Conservation (phyloP, 2,797 vertebrate genomes). For the Chaetodon trifasciatus region DNA sequence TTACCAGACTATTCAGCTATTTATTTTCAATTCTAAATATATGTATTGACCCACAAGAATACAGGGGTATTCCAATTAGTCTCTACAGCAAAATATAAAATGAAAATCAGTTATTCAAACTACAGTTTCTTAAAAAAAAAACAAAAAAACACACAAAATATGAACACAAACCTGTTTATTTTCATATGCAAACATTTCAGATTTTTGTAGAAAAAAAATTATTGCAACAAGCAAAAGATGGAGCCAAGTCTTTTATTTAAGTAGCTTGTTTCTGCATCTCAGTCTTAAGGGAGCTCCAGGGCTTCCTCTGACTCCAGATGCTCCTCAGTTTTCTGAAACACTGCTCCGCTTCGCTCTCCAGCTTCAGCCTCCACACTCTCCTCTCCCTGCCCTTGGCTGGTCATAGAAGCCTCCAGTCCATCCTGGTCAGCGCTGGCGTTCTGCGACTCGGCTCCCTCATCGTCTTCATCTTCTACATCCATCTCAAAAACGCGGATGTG, state of each 20-base stretch:
- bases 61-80: too few relatives aligned
- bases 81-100: neutral
- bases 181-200: slow-evolving; percentile 4
- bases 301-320: slow-evolving; percentile 76
- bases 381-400: slow-evolving; percentile 67
- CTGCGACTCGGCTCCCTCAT: slow-evolving; percentile 89
- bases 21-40: neutral
- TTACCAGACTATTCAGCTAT: neutral
- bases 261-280: neutral
- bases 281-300: slow-evolving; percentile 57
- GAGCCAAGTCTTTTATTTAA: neutral
- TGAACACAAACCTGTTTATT: slow-evolving; percentile 49
- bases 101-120: neutral
- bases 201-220: slow-evolving; percentile 7
- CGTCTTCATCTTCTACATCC: slow-evolving; percentile 98
- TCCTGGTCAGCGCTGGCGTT: slow-evolving; percentile 86
- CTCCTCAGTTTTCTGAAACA: slow-evolving; percentile 57
- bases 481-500: slow-evolving; percentile 98
- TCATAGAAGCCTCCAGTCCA: slow-evolving; percentile 81
- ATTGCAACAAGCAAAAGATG: neutral
- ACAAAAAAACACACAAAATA: slow-evolving; percentile 9
- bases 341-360: slow-evolving; percentile 33
- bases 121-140: neutral
- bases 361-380: slow-evolving; percentile 49
- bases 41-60: neutral